Percentiles rank a stretch among this genome's conserved stretches.
phyloP scores from a whole-genome alignment of 2,888 invertebrate species.

The Chrysina gloriosa region DNA sequence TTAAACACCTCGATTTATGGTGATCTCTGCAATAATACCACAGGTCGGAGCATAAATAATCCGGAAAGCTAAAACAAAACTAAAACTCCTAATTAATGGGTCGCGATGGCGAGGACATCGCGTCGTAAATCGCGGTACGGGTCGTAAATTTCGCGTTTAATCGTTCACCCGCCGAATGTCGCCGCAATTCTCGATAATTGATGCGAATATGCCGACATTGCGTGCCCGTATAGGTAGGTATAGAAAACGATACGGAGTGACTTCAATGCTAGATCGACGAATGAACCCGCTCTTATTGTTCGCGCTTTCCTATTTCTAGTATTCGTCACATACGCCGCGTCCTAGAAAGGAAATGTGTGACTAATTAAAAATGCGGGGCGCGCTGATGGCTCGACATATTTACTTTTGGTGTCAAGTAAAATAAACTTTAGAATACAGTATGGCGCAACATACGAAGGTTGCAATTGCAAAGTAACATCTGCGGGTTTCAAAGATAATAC shows the following conservation, averaged over 20 bases:
- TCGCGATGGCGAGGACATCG: background rate
- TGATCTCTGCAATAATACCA: conserved; percentile 1
- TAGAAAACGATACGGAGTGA: background rate
- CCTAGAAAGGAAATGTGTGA: no score
- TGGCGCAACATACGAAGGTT: no score
- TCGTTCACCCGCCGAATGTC: conserved; percentile 14
- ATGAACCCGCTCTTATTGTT: no score
- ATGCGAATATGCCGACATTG: background rate
- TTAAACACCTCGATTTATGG: background rate
- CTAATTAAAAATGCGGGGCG: no score
- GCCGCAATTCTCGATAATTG: background rate
- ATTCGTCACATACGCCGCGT: no score
- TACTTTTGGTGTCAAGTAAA: no score
- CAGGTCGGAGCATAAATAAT: background rate
- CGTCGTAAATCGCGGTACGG: conserved; percentile 7
- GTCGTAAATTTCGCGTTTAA: conserved; percentile 26
- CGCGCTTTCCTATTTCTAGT: no score
- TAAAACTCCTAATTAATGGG: conserved; percentile 14
- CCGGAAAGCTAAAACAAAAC: background rate
- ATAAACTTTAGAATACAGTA: no score
- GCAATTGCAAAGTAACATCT: no score
- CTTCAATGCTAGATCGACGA: conserved; percentile 16
- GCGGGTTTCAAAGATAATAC: no score
- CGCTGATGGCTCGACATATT: no score
- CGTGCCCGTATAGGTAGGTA: background rate